Conservation (phyloP, 2,113 vertebrate species). For the Dendrocopos noguchii region DNA sequence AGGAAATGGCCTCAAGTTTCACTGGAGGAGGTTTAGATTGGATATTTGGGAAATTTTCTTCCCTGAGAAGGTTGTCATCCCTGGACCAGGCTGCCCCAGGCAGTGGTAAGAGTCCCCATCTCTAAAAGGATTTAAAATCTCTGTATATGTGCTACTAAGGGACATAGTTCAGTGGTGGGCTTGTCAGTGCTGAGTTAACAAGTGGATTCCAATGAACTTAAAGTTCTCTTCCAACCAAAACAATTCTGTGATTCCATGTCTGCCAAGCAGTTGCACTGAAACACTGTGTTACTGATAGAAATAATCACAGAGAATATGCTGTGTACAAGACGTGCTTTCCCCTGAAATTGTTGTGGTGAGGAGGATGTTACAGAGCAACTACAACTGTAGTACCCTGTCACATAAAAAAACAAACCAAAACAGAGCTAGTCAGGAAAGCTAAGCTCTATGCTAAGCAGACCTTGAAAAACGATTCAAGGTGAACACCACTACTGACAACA, state of each 20-base stretch:
- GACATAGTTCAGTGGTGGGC: no score
- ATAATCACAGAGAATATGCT: background rate
- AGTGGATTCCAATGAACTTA: no score
- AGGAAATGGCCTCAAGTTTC: no score
- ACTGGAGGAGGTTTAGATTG: no score
- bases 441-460: background rate
- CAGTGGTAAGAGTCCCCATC: no score
- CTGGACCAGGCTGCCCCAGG: no score
- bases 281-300: background rate
- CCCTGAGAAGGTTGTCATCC: no score
- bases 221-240: no score
- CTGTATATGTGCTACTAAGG: no score
- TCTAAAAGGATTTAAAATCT: no score
- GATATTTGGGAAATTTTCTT: no score
- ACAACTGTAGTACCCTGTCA: background rate
- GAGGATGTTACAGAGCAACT: background rate
- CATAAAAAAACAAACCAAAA: background rate
- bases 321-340: accelerated
- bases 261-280: background rate
- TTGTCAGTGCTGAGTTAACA: no score
- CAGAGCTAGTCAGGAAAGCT: background rate
- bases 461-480: background rate
- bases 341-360: background rate
- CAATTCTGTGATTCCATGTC: background rate
- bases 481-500: background rate